phyloP scores from a whole-genome alignment of 2,888 invertebrate genomes.

The Thyatira batis region DNA sequence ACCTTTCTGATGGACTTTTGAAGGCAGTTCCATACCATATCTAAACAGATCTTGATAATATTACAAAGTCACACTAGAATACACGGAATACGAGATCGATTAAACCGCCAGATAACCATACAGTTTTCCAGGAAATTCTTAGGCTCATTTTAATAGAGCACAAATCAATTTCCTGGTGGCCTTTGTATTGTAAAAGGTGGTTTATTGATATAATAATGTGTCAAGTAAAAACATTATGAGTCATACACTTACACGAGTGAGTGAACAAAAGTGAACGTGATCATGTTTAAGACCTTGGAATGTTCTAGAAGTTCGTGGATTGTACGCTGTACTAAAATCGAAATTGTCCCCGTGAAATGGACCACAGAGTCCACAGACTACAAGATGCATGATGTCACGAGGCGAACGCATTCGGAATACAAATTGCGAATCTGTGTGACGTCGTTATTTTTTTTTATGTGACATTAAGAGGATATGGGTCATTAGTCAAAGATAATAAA shows the following conservation, averaged over 20 bases:
- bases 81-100: not conserved
- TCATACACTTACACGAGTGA: conserved; percentile 3
- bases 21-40: not conserved
- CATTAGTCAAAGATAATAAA: too few relatives aligned
- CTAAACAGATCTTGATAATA: not conserved
- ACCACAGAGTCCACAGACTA: too few relatives aligned
- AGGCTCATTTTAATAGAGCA: not conserved
- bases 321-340: conserved; percentile 14
- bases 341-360: conserved; percentile 18
- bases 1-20: not conserved
- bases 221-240: conserved; percentile 12
- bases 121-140: conserved; percentile 1
- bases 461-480: not conserved
- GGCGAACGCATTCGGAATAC: not conserved
- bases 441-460: too few relatives aligned
- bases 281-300: conserved; percentile 15
- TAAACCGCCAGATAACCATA: not conserved
- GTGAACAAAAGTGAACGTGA: conserved; percentile 18
- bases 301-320: conserved; percentile 24
- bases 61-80: not conserved
- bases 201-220: conserved; percentile 17
- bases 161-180: conserved; percentile 4
- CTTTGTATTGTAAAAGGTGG: not conserved
- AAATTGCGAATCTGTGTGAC: not conserved
- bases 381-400: not conserved